phyloP scores from a whole-genome alignment of 2,113 vertebrate species.

The Podarcis raffonei region DNA sequence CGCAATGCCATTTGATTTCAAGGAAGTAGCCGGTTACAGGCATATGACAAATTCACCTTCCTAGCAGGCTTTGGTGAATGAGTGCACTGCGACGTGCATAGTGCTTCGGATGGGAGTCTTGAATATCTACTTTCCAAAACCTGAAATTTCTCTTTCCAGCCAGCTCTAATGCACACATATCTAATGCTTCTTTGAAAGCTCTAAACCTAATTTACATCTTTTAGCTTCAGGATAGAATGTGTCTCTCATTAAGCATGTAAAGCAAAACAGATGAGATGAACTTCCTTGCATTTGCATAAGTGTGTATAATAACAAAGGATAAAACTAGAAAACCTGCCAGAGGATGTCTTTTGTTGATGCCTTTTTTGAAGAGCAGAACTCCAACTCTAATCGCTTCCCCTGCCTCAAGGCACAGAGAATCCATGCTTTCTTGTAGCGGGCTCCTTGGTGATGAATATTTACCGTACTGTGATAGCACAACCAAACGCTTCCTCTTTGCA shows the following conservation, averaged over 20 bases:
- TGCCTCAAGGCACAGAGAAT: neutral
- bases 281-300: constrained; percentile 39
- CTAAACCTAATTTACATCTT: constrained; percentile 25
- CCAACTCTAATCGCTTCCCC: constrained; percentile 6
- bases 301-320: constrained; percentile 34
- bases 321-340: constrained; percentile 27
- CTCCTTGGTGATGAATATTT: neutral
- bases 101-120: neutral
- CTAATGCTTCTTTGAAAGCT: neutral
- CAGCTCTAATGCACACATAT: neutral
- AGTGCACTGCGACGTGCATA: neutral
- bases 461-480: neutral
- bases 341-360: constrained; percentile 6
- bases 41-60: neutral
- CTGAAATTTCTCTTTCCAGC: neutral
- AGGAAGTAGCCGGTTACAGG: neutral
- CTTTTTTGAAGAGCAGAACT: constrained; percentile 1
- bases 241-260: constrained; percentile 18
- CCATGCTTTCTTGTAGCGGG: neutral
- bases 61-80: neutral
- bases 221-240: constrained; percentile 30
- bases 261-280: constrained; percentile 34
- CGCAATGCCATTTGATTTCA: no score
- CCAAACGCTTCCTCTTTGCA: neutral
- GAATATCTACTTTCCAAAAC: neutral